Evolutionary conservation across 2,113 vertebrate genomes (phyloP).

Genomic region (Notarius lentiginosus): DNA sequence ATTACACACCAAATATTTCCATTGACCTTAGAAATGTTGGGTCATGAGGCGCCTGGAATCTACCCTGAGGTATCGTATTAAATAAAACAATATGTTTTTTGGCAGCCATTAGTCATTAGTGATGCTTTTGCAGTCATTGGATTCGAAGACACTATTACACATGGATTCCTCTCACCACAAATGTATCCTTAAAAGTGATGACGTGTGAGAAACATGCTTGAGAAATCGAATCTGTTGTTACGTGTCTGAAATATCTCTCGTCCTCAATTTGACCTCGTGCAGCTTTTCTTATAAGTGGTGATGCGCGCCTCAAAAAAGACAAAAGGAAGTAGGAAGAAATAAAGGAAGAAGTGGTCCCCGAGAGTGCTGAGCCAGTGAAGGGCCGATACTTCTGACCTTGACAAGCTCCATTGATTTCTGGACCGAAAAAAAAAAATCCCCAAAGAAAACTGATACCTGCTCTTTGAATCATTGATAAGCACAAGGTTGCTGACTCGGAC

Average conservation of each 20-base stretch:
- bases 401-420: slow-evolving; percentile 53
- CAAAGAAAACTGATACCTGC: slow-evolving; percentile 52
- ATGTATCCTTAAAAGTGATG: not conserved
- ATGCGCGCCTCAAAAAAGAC: not conserved
- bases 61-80: not conserved
- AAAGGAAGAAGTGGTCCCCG: slow-evolving; percentile 6
- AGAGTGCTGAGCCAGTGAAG: slow-evolving; percentile 32
- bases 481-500: slow-evolving; percentile 53
- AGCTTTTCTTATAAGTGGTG: slow-evolving; percentile 1
- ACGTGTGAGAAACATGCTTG: not conserved
- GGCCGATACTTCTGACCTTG: slow-evolving; percentile 55
- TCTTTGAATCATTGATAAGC: slow-evolving; percentile 59
- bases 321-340: slow-evolving; percentile 20
- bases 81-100: slow-evolving; percentile 22
- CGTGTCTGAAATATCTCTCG: not conserved
- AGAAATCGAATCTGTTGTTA: not conserved
- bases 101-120: not conserved
- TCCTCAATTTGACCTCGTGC: not conserved
- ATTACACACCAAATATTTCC: slow-evolving; percentile 24
- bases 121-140: not conserved
- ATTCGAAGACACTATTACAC: not conserved
- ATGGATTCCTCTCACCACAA: not conserved
- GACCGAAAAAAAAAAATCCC: slow-evolving; percentile 39
- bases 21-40: slow-evolving; percentile 8
- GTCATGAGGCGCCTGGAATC: not conserved